Conservation (phyloP, 2,888 invertebrate genomes). For the Tortricodes alternella region DNA sequence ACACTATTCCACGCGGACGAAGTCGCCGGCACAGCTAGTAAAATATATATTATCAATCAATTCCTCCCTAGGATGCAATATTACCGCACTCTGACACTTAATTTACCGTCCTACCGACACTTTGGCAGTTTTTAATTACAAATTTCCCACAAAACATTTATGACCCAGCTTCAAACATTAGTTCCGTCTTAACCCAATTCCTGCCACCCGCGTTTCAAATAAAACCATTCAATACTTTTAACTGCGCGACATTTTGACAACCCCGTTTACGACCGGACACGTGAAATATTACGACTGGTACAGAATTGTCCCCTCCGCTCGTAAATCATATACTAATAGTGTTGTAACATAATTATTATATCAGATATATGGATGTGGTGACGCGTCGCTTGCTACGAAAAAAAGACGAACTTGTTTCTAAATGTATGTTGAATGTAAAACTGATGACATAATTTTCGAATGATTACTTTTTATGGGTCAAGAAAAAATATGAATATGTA, state of each 20-base stretch:
- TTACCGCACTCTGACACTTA: too few species aligned
- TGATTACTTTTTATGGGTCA: background rate
- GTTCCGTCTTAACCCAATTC: background rate
- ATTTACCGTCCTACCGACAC: background rate
- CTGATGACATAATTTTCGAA: background rate
- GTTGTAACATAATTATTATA: conserved; percentile 34
- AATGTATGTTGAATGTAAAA: background rate
- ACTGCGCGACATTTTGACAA: conserved; percentile 33
- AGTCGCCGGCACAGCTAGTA: too few species aligned
- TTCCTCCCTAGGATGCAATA: too few species aligned
- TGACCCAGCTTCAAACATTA: conserved; percentile 6
- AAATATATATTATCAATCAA: too few species aligned
- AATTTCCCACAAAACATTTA: conserved; percentile 9
- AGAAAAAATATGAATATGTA: background rate
- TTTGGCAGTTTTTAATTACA: background rate
- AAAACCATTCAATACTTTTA: conserved; percentile 27
- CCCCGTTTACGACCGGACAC: conserved; percentile 44
- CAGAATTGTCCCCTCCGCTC: conserved; percentile 39
- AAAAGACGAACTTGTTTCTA: conserved; percentile 1
- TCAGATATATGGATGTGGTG: conserved; percentile 27
- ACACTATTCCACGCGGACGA: too few species aligned
- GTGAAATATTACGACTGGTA: conserved; percentile 37
- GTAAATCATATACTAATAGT: conserved; percentile 44
- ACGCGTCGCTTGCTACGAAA: conserved; percentile 15
- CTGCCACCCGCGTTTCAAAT: conserved; percentile 23